Evolutionary conservation across 2,113 vertebrate genomes (phyloP).

Genomic region (Menura novaehollandiae): DNA sequence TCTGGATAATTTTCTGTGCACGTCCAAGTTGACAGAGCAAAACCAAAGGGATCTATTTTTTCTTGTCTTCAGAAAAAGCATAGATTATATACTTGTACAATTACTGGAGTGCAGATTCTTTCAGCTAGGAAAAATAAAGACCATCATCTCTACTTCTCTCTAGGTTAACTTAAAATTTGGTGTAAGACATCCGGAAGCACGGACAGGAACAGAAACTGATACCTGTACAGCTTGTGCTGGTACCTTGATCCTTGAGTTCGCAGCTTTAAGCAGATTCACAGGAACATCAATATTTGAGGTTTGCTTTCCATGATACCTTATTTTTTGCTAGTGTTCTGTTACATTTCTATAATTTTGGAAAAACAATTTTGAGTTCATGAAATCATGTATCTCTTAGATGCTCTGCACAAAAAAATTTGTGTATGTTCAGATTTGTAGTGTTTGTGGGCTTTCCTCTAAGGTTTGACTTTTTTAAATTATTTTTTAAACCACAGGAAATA

Average conservation of each 20-base stretch:
- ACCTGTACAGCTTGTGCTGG: slow-evolving; percentile 98
- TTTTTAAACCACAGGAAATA: neutral
- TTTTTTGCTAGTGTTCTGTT: neutral
- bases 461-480: neutral
- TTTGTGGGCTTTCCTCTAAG: neutral
- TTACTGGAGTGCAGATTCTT: neutral
- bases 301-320: slow-evolving; percentile 47
- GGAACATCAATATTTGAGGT: slow-evolving; percentile 96
- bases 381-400: neutral
- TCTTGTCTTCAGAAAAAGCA: neutral
- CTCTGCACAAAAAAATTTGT: neutral
- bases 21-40: neutral
- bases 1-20: neutral
- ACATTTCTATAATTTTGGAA: neutral
- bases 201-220: slow-evolving; percentile 95
- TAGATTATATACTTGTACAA: neutral
- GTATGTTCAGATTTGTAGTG: neutral
- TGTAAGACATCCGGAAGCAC: slow-evolving; percentile 88
- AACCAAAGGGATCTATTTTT: neutral
- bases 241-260: slow-evolving; percentile 97
- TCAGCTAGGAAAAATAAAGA: neutral
- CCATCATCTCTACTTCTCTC: neutral
- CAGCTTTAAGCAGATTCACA: slow-evolving; percentile 95
- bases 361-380: neutral
- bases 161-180: slow-evolving; percentile 95